These are phyloP conservation scores for Drosophila yooni DNA, from an alignment of 2,888 invertebrate genomes.

Conservation along the genomic window DNA sequence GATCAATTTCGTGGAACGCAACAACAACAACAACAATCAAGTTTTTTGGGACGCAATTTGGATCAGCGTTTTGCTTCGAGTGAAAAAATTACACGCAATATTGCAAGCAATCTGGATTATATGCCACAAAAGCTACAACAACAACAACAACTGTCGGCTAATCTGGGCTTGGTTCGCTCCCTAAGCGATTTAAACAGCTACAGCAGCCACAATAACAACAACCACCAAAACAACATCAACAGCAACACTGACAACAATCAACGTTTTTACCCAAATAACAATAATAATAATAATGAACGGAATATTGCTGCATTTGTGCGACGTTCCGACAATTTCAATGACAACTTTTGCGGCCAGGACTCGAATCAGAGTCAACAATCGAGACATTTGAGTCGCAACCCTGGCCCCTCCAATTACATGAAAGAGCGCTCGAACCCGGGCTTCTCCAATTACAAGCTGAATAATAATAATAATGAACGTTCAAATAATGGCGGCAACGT, in stretches of 20 bases:
- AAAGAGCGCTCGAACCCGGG: background rate
- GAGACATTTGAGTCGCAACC: slow-evolving; percentile 2
- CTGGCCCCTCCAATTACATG: background rate
- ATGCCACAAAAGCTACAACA: slow-evolving; percentile 1
- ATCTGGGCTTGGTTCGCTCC: slow-evolving; percentile 28
- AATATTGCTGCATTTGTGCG: slow-evolving; percentile 3
- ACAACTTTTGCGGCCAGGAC: slow-evolving; percentile 1
- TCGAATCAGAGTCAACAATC: background rate
- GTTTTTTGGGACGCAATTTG: slow-evolving; percentile 26
- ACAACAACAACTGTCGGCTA: slow-evolving; percentile 16
- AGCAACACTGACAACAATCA: slow-evolving; percentile 19
- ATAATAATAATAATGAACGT: background rate
- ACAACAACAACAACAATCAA: slow-evolving; percentile 13
- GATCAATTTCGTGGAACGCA: slow-evolving; percentile 29
- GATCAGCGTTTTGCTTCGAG: slow-evolving; percentile 35
- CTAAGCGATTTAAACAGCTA: slow-evolving; percentile 24
- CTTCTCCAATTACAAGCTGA: slow-evolving; percentile 1
- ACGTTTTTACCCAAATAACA: slow-evolving; percentile 20
- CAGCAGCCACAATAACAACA: slow-evolving; percentile 13
- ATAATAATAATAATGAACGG: slow-evolving; percentile 3
- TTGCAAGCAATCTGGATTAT: slow-evolving; percentile 9
- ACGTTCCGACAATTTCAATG: slow-evolving; percentile 3
- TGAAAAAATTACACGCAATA: slow-evolving; percentile 9
- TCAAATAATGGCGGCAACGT: background rate
- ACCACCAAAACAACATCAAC: slow-evolving; percentile 16